Conservation (phyloP, 2,888 invertebrate species). For the Scrobipalpa costella region DNA sequence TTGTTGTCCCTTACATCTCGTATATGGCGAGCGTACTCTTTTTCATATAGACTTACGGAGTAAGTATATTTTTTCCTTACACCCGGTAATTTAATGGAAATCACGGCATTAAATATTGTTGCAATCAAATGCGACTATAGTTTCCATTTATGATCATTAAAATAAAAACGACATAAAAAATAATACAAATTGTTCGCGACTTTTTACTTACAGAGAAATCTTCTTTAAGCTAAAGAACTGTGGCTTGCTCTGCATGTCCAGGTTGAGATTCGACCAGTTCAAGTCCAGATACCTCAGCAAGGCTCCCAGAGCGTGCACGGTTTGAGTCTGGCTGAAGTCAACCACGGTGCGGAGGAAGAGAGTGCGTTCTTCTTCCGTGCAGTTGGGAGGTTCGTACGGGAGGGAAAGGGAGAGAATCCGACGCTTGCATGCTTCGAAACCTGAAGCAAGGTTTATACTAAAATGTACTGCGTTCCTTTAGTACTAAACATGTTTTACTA, state of each 20-base stretch:
- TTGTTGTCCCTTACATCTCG: no score
- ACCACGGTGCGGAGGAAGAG: constrained; percentile 83
- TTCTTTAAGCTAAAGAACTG: constrained; percentile 79
- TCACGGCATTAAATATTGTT: no score
- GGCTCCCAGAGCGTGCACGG: constrained; percentile 86
- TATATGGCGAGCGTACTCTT: no score
- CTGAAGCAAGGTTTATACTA: constrained; percentile 46
- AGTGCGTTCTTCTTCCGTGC: constrained; percentile 77
- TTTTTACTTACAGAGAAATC: constrained; percentile 81
- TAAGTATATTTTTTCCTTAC: no score
- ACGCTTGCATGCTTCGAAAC: constrained; percentile 80
- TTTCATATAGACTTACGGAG: no score
- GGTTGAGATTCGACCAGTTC: constrained; percentile 79
- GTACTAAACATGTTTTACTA: no score
- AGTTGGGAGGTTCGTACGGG: constrained; percentile 75
- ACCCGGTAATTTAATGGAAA: no score
- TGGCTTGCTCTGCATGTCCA: constrained; percentile 73
- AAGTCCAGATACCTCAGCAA: constrained; percentile 86
- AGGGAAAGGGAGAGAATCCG: constrained; percentile 79
- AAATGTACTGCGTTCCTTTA: background rate
- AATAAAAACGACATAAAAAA: no score
- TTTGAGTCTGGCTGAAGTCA: constrained; percentile 82
- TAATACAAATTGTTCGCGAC: background rate
- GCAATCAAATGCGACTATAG: no score
- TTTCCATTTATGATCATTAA: no score